Conservation (phyloP, 2,888 invertebrate species). For the Plagodis pulveraria region DNA sequence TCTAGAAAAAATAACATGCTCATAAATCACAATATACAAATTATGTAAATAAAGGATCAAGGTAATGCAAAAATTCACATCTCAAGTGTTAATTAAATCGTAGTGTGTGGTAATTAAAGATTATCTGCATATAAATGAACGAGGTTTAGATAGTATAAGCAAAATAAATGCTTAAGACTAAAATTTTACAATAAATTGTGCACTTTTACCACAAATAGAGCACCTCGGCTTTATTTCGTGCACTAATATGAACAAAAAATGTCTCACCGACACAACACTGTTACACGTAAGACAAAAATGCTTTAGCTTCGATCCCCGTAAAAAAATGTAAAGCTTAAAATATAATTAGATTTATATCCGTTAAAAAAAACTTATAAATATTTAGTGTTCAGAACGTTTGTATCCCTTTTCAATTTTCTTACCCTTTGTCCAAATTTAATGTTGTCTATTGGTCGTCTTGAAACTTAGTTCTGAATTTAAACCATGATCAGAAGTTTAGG, state of each 20-base stretch:
- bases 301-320: slow-evolving; percentile 31
- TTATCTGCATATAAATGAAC: no score
- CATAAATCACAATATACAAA: not conserved
- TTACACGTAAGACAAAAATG: slow-evolving; percentile 22
- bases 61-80: not conserved
- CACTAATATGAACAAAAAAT: not conserved
- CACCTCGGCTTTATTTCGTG: not conserved
- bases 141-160: no score
- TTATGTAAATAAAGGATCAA: slow-evolving; percentile 9
- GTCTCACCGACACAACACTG: slow-evolving; percentile 1
- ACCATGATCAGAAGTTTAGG: not conserved
- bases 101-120: not conserved
- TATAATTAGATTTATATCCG: not conserved
- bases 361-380: slow-evolving; percentile 1
- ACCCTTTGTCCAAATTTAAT: slow-evolving; percentile 16
- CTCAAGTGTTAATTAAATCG: not conserved
- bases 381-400: slow-evolving; percentile 8
- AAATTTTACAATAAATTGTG: not conserved
- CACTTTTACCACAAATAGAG: not conserved
- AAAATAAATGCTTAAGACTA: no score
- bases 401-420: slow-evolving; percentile 8
- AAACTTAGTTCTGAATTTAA: slow-evolving; percentile 10
- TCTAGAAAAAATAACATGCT: not conserved
- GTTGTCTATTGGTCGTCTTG: slow-evolving; percentile 19
- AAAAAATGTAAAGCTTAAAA: slow-evolving; percentile 5